Conservation (phyloP, 1,140 invertebrate genomes). For the Eciton burchellii region DNA sequence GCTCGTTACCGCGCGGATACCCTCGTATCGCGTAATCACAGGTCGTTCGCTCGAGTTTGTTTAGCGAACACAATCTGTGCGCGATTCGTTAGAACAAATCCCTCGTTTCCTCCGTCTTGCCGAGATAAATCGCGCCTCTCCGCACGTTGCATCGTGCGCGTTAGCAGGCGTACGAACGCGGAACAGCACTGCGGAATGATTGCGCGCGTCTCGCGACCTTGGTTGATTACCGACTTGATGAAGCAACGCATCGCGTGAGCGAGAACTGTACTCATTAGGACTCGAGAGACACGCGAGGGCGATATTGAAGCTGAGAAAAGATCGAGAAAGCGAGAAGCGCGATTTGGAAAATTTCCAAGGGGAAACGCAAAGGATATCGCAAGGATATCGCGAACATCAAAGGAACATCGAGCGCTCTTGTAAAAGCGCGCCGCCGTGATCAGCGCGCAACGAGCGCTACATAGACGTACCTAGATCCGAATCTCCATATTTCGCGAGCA, state of each 20-base stretch:
- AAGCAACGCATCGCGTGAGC: not conserved
- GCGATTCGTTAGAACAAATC: constrained; percentile 55
- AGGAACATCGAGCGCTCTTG: not conserved
- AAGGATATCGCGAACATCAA: not conserved
- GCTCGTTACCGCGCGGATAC: constrained; percentile 23
- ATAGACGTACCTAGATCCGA: constrained; percentile 77
- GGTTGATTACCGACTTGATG: not conserved
- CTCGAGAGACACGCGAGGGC: no score
- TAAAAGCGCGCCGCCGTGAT: not conserved
- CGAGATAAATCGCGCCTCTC: constrained; percentile 40
- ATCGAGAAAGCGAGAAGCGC: not conserved
- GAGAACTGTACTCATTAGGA: not conserved
- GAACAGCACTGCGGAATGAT: constrained; percentile 31
- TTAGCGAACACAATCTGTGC: constrained; percentile 36
- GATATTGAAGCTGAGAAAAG: no score
- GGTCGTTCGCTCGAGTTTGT: constrained; percentile 50
- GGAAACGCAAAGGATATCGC: not conserved
- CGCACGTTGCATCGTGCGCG: not conserved
- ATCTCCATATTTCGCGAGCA: constrained; percentile 77
- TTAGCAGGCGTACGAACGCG: not conserved
- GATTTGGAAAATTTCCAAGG: not conserved
- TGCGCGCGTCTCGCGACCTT: not conserved
- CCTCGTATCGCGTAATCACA: constrained; percentile 47
- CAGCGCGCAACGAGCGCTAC: not conserved
- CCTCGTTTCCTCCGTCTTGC: constrained; percentile 31